Percentiles rank a stretch among this genome's conserved stretches.
phyloP scores from a whole-genome alignment of 2,113 vertebrate genomes.

The Xyrauchen texanus region DNA sequence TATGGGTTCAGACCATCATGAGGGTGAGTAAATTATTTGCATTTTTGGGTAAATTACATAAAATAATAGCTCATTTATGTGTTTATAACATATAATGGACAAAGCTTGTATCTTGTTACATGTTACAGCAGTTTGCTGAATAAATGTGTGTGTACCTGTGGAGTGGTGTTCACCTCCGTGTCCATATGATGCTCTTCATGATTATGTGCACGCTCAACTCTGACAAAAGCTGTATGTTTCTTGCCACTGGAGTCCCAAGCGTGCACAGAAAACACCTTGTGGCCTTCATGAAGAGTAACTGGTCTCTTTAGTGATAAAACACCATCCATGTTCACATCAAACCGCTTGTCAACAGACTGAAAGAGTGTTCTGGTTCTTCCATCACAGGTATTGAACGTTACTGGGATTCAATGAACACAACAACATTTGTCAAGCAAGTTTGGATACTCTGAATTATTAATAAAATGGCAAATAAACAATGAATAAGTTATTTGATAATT shows the following conservation, averaged over 20 bases:
- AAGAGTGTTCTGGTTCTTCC: constrained; percentile 48
- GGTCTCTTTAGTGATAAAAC: constrained; percentile 57
- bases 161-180: neutral
- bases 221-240: constrained; percentile 56
- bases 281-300: constrained; percentile 57
- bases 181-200: constrained; percentile 9
- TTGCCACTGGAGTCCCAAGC: constrained; percentile 58
- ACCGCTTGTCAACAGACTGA: constrained; percentile 50
- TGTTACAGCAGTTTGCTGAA: no score
- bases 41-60: no score
- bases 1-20: no score
- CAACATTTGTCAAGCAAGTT: no score
- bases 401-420: constrained; percentile 51
- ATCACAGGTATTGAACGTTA: constrained; percentile 65
- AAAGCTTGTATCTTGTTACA: no score
- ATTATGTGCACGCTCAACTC: constrained; percentile 44
- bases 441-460: no score
- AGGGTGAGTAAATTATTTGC: no score
- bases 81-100: no score
- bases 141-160: constrained; percentile 29
- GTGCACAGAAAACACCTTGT: constrained; percentile 57
- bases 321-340: constrained; percentile 63
- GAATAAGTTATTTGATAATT: no score
- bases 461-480: no score
- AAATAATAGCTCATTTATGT: no score